Percentiles rank a stretch among this genome's conserved stretches.
Evolutionary conservation across 2,113 vertebrate species (phyloP).

Genomic region (Etia nguti): DNA sequence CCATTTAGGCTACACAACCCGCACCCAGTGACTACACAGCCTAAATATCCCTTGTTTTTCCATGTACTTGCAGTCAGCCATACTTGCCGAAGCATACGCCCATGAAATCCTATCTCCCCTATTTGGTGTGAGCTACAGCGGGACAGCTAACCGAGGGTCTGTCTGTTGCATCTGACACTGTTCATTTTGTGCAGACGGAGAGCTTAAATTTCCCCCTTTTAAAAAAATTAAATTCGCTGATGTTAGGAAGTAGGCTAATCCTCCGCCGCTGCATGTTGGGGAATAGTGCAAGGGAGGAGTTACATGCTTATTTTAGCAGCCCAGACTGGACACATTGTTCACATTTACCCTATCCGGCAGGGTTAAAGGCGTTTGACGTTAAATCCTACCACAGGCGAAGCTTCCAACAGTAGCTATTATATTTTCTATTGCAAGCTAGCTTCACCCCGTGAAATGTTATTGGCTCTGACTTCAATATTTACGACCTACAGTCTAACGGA

Average conservation of each 20-base stretch:
- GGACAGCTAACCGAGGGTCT: slow-evolving; percentile 28
- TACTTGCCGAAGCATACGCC: slow-evolving; percentile 72
- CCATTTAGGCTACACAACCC: background rate
- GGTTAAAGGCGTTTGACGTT: background rate
- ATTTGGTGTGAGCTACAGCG: slow-evolving; percentile 36
- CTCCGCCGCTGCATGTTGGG: slow-evolving; percentile 14
- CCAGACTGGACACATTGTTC: slow-evolving; percentile 4
- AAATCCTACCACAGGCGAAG: background rate
- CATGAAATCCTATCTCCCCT: slow-evolving; percentile 69
- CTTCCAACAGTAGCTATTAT: background rate
- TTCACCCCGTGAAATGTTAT: background rate
- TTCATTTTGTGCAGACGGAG: background rate
- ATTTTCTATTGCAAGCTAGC: background rate
- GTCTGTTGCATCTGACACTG: background rate
- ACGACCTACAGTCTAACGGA: background rate
- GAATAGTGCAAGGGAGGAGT: slow-evolving; percentile 10
- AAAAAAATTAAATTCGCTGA: slow-evolving; percentile 1
- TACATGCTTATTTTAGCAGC: slow-evolving; percentile 17
- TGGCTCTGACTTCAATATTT: background rate
- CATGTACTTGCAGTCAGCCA: slow-evolving; percentile 61
- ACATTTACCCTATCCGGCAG: background rate
- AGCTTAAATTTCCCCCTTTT: background rate
- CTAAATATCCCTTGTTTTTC: slow-evolving; percentile 47
- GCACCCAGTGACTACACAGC: background rate
- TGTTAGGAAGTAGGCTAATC: slow-evolving; percentile 45